A percentile compares a stretch with the other conserved stretches of the same genome.
phyloP scores from a whole-genome alignment of 2,797 vertebrate genomes.

The Harpagifer antarcticus region DNA sequence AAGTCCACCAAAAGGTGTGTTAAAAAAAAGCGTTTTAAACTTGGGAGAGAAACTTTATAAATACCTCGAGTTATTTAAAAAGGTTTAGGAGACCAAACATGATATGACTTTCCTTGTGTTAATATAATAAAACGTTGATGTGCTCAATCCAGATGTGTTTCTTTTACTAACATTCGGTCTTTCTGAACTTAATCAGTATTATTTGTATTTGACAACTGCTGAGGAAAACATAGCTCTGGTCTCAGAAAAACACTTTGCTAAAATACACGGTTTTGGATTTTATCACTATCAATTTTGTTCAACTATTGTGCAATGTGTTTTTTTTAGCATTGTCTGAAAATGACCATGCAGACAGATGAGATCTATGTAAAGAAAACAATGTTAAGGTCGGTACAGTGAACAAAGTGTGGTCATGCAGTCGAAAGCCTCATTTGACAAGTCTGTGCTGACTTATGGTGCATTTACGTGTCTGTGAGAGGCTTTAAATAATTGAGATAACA shows the following conservation, averaged over 20 bases:
- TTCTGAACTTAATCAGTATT: slow-evolving; percentile 3
- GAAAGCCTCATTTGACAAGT: slow-evolving; percentile 1
- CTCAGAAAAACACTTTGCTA: slow-evolving; percentile 2
- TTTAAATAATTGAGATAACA: not conserved
- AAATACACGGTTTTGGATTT: not conserved
- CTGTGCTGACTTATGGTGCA: not conserved
- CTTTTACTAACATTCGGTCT: slow-evolving; percentile 17
- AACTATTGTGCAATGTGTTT: no score
- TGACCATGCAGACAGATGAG: not conserved
- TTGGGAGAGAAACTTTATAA: not conserved
- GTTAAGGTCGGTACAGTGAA: not conserved
- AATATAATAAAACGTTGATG: not conserved
- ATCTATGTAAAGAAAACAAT: not conserved
- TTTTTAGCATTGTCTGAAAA: not conserved
- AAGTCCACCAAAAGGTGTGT: slow-evolving; percentile 11
- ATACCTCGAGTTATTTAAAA: not conserved
- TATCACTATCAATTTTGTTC: no score
- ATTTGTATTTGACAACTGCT: slow-evolving; percentile 4
- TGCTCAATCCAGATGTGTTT: slow-evolving; percentile 14
- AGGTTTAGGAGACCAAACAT: not conserved
- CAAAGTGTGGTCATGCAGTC: not conserved
- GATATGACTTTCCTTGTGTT: not conserved
- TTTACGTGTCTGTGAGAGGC: not conserved
- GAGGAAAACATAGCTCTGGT: not conserved
- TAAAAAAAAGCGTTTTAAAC: not conserved